Base-by-base conservation (phyloP, 2,888 invertebrate genomes). In the Venusia cambrica region DNA sequence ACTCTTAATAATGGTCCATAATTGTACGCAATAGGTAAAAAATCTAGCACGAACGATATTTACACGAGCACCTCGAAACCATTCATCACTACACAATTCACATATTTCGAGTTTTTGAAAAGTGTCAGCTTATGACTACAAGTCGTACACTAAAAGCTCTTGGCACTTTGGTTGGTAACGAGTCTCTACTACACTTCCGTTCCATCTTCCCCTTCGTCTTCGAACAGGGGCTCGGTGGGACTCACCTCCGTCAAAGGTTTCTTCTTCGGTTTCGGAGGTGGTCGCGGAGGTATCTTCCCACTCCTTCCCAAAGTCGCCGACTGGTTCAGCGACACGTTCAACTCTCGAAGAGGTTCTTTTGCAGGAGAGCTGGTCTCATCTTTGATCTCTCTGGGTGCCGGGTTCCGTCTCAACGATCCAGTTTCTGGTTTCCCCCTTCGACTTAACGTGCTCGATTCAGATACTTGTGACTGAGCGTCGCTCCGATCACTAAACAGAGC, bases 121-220 rank as follows among this genome's bases (percentile, higher is more conserved):
- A 48, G 39, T 46, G 44, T 48, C 46, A 27, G 15, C 27, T 27
- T 22, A 41, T 38, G 45, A 47, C 42, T 44, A 42, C 41, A 39
- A 35, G 32, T 40, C 13, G 38, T 70, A 72, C 72, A 73, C 74
- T 74, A 73, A 68, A 75, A 75, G 77, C 76, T 79, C 77, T 84
- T 84, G 85, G 83, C 84, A 84, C 81, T 79, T 78, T 72, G 73
- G 70, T 69, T 54, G 57, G 54, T 61, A 62, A 67, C 58, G 57
- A 54, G 55, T 53, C 51, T 60, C 53, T 79, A 83, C 89, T 92
- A 94, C 88, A 95, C 95, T 88, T 95, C 95, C 57, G 95, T 95
- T 50, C 95, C 95, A 55, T 95, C 95, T 67, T 95, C 95, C 12
- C 94, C 94, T 77, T 95, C 95, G 69, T 95, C 95, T 69, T 95